A percentile compares a stretch with the other conserved stretches of the same genome.
Conservation (phyloP, 2,888 invertebrate genomes). For the Drosophila meridionalis region DNA sequence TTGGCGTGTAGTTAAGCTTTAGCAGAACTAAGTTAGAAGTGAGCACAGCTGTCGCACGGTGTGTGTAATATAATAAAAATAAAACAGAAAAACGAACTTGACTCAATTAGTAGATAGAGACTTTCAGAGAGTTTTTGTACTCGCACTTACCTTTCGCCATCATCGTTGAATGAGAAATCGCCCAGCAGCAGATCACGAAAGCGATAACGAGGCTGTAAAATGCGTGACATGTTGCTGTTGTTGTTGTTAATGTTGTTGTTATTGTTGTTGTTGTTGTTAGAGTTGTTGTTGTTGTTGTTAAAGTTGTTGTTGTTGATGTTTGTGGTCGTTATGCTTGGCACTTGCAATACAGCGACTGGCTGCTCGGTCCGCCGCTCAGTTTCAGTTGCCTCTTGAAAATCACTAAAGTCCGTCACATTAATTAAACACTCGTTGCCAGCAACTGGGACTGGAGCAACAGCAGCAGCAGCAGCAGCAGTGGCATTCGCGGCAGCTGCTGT, state of each 20-base stretch:
- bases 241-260: constrained; percentile 43
- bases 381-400: constrained; percentile 57
- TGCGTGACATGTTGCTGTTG: constrained; percentile 74
- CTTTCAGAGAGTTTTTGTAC: not conserved
- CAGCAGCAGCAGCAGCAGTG: not conserved
- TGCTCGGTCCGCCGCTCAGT: constrained; percentile 23
- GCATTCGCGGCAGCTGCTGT: not conserved
- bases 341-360: constrained; percentile 45
- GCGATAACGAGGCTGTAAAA: constrained; percentile 89
- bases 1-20: constrained; percentile 2
- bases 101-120: constrained; percentile 33
- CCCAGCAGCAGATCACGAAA: constrained; percentile 91
- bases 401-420: constrained; percentile 80
- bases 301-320: constrained; percentile 38
- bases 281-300: constrained; percentile 36
- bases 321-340: constrained; percentile 60
- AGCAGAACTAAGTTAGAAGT: constrained; percentile 18
- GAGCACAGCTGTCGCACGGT: constrained; percentile 45
- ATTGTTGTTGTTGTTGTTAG: constrained; percentile 38
- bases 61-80: not conserved
- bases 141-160: constrained; percentile 90
- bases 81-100: constrained; percentile 13
- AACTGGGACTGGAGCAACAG: constrained; percentile 15
- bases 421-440: constrained; percentile 81
- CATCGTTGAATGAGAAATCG: constrained; percentile 91